phyloP scores from a whole-genome alignment of 2,888 invertebrate species.

The Drosophila paranaensis region DNA sequence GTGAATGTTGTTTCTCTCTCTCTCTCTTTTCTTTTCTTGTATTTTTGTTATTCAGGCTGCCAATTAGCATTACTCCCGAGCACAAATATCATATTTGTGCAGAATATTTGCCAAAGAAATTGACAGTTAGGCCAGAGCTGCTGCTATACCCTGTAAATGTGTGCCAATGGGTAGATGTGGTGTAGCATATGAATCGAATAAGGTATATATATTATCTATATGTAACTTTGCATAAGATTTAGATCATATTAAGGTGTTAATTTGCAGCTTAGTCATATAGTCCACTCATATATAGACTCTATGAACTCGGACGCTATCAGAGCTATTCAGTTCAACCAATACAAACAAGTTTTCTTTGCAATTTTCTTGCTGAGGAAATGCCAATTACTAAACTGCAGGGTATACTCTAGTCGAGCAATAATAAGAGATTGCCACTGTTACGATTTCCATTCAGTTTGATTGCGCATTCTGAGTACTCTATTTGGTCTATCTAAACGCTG shows the following conservation, averaged over 20 bases:
- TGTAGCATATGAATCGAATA: too few species aligned
- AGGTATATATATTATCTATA: too few species aligned
- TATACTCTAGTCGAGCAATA: slow-evolving; percentile 4
- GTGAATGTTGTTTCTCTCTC: neutral
- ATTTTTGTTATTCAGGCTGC: slow-evolving; percentile 9
- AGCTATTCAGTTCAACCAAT: neutral
- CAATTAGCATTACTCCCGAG: slow-evolving; percentile 35
- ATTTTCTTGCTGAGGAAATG: too few species aligned
- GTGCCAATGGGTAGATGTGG: neutral
- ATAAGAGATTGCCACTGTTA: neutral
- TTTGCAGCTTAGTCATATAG: too few species aligned
- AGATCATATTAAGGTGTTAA: too few species aligned
- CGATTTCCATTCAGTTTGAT: neutral
- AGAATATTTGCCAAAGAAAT: slow-evolving; percentile 31
- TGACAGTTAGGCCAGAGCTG: slow-evolving; percentile 8
- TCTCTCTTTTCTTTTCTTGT: neutral
- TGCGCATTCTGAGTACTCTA: slow-evolving; percentile 13
- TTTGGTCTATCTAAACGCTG: slow-evolving; percentile 30
- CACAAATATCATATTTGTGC: slow-evolving; percentile 6
- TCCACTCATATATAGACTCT: too few species aligned
- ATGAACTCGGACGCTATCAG: neutral
- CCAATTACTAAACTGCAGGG: neutral
- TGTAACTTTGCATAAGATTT: too few species aligned
- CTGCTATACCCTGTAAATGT: slow-evolving; percentile 13
- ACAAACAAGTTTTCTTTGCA: neutral